A percentile compares a stretch with the other conserved stretches of the same genome.
Conservation (phyloP, 2,888 invertebrate genomes). For the Octodonta nipae region DNA sequence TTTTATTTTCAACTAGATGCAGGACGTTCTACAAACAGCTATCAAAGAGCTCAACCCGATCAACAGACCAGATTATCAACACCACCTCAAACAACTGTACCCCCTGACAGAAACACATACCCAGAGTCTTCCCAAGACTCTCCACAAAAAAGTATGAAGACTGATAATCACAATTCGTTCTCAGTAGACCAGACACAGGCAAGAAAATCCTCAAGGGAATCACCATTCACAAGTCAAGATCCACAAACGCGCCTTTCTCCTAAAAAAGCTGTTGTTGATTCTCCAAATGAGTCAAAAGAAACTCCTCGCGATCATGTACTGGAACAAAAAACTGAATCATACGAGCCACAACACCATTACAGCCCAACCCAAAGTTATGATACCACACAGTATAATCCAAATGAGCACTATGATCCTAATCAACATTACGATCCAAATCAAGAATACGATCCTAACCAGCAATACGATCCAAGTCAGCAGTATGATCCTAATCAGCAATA, state of each 20-base stretch:
- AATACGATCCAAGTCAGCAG: constrained; percentile 14
- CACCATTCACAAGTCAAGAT: too few species aligned
- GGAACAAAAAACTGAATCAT: constrained; percentile 5
- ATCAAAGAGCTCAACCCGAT: constrained; percentile 19
- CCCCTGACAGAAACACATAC: too few species aligned
- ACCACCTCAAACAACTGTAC: constrained; percentile 6
- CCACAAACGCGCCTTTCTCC: too few species aligned
- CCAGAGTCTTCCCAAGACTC: too few species aligned
- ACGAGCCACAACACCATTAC: constrained; percentile 14
- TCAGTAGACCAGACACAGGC: too few species aligned
- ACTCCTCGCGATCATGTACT: background rate
- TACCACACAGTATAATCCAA: constrained; percentile 18
- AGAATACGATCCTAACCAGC: constrained; percentile 13
- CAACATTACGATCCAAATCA: constrained; percentile 13
- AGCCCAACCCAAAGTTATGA: constrained; percentile 17
- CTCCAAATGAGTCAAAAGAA: background rate
- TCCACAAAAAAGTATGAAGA: too few species aligned
- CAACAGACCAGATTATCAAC: constrained; percentile 14
- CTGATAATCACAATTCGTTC: too few species aligned
- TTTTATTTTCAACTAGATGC: constrained; percentile 18
- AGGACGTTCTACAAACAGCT: constrained; percentile 22
- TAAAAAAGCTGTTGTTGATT: too few species aligned
- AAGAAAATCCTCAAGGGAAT: too few species aligned
- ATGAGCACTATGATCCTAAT: constrained; percentile 11
- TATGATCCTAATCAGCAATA: constrained; percentile 17